Percentiles rank a stretch among this genome's conserved stretches.
Evolutionary conservation across 2,888 invertebrate genomes (phyloP).

Genomic region (Oligia strigilis): DNA sequence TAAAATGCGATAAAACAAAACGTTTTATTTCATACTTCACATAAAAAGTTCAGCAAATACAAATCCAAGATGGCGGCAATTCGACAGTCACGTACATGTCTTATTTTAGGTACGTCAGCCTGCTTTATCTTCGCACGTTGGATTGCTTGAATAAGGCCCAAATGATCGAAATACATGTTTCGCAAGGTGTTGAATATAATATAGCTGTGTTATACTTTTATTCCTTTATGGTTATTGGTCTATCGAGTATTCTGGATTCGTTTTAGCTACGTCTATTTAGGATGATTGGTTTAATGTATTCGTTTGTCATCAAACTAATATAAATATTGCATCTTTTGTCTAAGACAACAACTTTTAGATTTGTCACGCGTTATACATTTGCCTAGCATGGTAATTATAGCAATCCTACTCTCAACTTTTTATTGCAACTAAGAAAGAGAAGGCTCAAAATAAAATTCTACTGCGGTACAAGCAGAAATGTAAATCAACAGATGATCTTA

Average conservation of each 20-base stretch:
- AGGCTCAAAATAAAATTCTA: neutral
- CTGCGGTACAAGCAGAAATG: neutral
- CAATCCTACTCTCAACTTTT: neutral
- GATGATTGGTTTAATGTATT: neutral
- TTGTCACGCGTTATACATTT: neutral
- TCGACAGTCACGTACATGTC: slow-evolving; percentile 58
- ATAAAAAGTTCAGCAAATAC: slow-evolving; percentile 61
- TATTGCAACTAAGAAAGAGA: neutral
- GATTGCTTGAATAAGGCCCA: slow-evolving; percentile 55
- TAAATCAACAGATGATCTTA: too few species aligned
- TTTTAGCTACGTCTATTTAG: slow-evolving; percentile 4
- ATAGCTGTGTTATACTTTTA: slow-evolving; percentile 24
- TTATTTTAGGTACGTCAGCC: slow-evolving; percentile 60
- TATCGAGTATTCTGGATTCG: slow-evolving; percentile 32
- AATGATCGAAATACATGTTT: slow-evolving; percentile 53
- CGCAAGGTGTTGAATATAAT: slow-evolving; percentile 28
- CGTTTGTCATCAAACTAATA: neutral
- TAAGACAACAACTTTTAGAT: too few species aligned
- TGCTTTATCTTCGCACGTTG: slow-evolving; percentile 59
- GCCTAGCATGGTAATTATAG: neutral
- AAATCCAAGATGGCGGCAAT: slow-evolving; percentile 43
- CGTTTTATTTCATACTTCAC: slow-evolving; percentile 52
- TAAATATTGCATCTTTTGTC: neutral
- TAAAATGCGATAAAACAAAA: slow-evolving; percentile 42
- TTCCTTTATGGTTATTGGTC: slow-evolving; percentile 39